Base-by-base conservation (phyloP, 2,797 vertebrate species). In the Galago senegalensis region DNA sequence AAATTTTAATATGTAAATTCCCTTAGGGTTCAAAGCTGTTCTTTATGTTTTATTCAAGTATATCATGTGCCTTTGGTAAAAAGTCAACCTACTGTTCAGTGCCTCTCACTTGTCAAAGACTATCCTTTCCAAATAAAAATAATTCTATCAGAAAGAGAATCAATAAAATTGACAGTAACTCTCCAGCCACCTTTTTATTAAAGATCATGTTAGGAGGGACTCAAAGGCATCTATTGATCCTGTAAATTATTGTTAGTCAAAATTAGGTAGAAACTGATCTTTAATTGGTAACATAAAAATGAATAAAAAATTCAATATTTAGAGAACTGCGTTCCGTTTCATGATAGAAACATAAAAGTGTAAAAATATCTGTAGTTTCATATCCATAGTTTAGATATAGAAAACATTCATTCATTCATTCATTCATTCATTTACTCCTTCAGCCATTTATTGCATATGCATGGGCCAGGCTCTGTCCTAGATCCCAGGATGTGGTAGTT, bases 1-100 rank as follows among this genome's bases (percentile, higher is more conserved):
- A 87, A 81, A 67, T 86, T 82, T 89, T 80, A 95, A 96, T 31
- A 79, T 27, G 12, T 85, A 94, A 85, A 72, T 92, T 87, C n/a
- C 70, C 75, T 85, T 21, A 83, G 49, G 67, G 60, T 34, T 93
- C 79, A 96, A 86, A 94, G 49, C 77, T 93, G 14, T 76, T 83
- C 84, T 82, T 31, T 46, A 53, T 75, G 13, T 13, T 89, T 95
- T 91, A 72, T 80, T 91, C 49, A 90, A 75, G 10, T 70, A 16
- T 34, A 67, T 87, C 29, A 17, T 37, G 4, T 89, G 34, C 53
- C n/a, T 96, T 84, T 72, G 37, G 18, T 73, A 95, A 96, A 93
- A 53, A 31, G 27, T 82, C 14, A 37, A 13, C 60, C 75, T 76
- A 37, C 34, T n/a, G 13, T 31, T 67, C 81, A 70, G 2, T 70